phyloP scores from a whole-genome alignment of 2,888 invertebrate genomes.

The Seladonia tumulorum region DNA sequence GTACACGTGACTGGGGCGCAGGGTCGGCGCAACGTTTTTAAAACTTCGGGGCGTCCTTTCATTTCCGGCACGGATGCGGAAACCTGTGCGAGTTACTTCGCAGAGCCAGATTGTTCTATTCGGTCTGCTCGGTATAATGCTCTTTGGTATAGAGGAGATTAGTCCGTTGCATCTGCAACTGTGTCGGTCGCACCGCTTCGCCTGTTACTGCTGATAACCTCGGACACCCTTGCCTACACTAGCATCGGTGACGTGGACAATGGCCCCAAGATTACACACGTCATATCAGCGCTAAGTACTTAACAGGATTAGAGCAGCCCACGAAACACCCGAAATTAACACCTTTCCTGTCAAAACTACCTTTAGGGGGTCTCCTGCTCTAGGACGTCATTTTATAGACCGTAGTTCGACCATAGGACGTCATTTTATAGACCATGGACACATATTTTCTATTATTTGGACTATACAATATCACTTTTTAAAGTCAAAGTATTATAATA shows the following conservation, averaged over 20 bases:
- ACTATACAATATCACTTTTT: too few species aligned
- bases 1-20: background rate
- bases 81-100: slow-evolving; percentile 40
- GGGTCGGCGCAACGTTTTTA: slow-evolving; percentile 1
- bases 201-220: slow-evolving; percentile 62
- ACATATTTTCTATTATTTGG: background rate
- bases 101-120: slow-evolving; percentile 43
- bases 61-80: slow-evolving; percentile 30
- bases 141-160: slow-evolving; percentile 62
- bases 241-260: slow-evolving; percentile 58
- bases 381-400: background rate
- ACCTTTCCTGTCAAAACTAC: slow-evolving; percentile 24
- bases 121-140: slow-evolving; percentile 36
- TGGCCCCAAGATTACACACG: slow-evolving; percentile 64
- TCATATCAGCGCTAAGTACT: slow-evolving; percentile 53
- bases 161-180: slow-evolving; percentile 58
- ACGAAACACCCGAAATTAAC: slow-evolving; percentile 33
- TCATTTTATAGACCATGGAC: background rate
- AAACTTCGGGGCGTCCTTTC: slow-evolving; percentile 24
- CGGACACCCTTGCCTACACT: slow-evolving; percentile 30
- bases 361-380: background rate
- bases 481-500: too few species aligned
- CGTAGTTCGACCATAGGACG: background rate
- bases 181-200: slow-evolving; percentile 34
- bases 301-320: slow-evolving; percentile 51